Percentiles rank a stretch among this genome's conserved stretches.
phyloP scores from a whole-genome alignment of 2,888 invertebrate species.

The Nomada goodeniana region DNA sequence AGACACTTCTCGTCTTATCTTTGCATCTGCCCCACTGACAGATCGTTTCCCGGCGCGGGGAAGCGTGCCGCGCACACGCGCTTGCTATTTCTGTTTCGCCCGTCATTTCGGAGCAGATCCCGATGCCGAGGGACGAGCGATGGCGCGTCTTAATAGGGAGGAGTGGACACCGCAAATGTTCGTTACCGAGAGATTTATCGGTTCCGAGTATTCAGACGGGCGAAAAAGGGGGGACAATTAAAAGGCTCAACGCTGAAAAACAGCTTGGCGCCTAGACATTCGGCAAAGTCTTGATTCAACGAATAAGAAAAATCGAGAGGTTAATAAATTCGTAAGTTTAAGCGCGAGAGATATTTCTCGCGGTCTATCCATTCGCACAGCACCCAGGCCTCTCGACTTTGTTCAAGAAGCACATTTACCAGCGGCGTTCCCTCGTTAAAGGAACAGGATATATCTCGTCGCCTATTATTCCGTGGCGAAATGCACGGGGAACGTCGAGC shows the following conservation, averaged over 20 bases:
- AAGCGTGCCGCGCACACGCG: conserved; percentile 67
- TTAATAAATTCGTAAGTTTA: too few species aligned
- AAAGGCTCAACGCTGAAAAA: background rate
- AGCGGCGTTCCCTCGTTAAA: background rate
- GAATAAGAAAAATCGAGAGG: too few species aligned
- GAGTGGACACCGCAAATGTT: background rate
- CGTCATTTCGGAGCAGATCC: conserved; percentile 39
- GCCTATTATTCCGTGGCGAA: background rate
- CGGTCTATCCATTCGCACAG: too few species aligned
- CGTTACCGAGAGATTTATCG: background rate
- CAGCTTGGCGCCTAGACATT: too few species aligned
- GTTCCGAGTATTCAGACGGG: too few species aligned
- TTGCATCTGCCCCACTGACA: conserved; percentile 74
- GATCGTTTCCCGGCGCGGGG: conserved; percentile 69
- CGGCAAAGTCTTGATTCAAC: too few species aligned
- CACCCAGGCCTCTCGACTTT: background rate
- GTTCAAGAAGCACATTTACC: background rate
- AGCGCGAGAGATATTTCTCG: too few species aligned
- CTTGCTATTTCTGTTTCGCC: conserved; percentile 66
- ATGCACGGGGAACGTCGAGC: background rate
- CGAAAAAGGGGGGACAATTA: background rate
- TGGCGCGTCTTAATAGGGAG: background rate
- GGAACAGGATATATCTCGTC: background rate
- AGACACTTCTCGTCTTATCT: conserved; percentile 62
- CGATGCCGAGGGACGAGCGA: conserved; percentile 2